These are phyloP conservation scores for Ceratosolen fusciceps DNA, from an alignment of 1,140 invertebrate species.

Conservation along the genomic window DNA sequence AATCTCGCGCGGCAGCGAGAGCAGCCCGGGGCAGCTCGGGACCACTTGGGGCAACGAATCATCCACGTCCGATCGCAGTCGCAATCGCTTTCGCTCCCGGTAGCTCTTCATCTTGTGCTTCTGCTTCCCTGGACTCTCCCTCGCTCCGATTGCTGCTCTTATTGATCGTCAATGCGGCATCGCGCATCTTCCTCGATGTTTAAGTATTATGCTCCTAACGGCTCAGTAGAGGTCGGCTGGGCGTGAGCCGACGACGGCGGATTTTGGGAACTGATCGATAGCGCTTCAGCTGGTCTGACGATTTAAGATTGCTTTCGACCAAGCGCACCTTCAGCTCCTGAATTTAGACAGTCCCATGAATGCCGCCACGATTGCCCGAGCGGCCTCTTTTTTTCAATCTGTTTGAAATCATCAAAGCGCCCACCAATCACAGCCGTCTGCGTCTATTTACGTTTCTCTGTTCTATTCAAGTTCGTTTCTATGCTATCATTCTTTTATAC, in stretches of 20 bases:
- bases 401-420: too few relatives aligned
- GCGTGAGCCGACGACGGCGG: background rate
- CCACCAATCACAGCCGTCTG: too few relatives aligned
- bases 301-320: conserved; percentile 4
- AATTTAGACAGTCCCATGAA: background rate
- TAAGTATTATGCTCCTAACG: background rate
- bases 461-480: too few relatives aligned
- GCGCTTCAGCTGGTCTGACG: background rate
- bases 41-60: background rate
- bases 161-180: background rate
- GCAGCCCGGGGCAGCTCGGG: background rate
- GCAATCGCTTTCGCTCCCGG: background rate
- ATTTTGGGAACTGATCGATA: background rate
- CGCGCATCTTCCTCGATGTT: conserved; percentile 4
- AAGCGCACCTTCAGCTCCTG: background rate
- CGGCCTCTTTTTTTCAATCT: too few relatives aligned
- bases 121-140: conserved; percentile 7
- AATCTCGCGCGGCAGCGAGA: conserved; percentile 55
- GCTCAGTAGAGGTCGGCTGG: background rate
- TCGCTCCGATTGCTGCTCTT: background rate
- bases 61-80: background rate
- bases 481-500: too few relatives aligned
- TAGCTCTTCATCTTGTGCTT: background rate
- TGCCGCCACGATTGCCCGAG: background rate
- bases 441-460: too few relatives aligned